These are phyloP conservation scores for Poeciliopsis turrubarensis DNA, from an alignment of 2,113 vertebrate species.

Conservation along the genomic window DNA sequence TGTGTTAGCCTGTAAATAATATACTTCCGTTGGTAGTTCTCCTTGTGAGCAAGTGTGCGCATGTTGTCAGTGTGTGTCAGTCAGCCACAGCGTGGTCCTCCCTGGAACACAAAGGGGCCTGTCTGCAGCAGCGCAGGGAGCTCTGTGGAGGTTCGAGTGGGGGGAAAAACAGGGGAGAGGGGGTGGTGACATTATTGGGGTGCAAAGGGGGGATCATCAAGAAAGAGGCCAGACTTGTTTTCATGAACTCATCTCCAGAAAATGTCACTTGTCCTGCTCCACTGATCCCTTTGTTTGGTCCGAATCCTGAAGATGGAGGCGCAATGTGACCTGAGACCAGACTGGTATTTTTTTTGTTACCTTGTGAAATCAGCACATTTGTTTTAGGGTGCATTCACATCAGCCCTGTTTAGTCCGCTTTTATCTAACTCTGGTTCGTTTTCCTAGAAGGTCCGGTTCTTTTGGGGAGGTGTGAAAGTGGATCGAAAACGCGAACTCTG, in stretches of 20 bases:
- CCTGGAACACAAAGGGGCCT: conserved; percentile 66
- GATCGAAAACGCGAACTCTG: too few relatives aligned
- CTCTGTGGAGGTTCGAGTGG: conserved; percentile 31
- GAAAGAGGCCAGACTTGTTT: conserved; percentile 63
- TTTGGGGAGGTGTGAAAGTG: too few relatives aligned
- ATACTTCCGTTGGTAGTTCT: conserved; percentile 50
- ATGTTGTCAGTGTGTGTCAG: conserved; percentile 55
- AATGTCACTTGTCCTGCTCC: conserved; percentile 37
- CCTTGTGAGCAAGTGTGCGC: conserved; percentile 29
- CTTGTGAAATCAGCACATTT: neutral
- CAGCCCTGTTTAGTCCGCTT: too few relatives aligned
- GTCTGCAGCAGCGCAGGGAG: conserved; percentile 26
- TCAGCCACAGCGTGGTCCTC: conserved; percentile 68
- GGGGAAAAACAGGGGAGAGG: conserved; percentile 14
- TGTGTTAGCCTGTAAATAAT: conserved; percentile 60
- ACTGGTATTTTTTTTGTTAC: too few relatives aligned
- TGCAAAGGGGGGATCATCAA: conserved; percentile 46
- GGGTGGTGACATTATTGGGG: conserved; percentile 5
- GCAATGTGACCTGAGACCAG: neutral
- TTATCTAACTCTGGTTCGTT: too few relatives aligned
- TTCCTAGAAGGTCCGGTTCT: too few relatives aligned
- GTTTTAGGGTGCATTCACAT: too few relatives aligned
- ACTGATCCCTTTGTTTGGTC: conserved; percentile 52
- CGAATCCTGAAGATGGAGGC: conserved; percentile 6
- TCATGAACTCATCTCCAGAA: conserved; percentile 59